Evolutionary conservation across 2,888 invertebrate genomes (phyloP).

Genomic region (Brachyptera risi): DNA sequence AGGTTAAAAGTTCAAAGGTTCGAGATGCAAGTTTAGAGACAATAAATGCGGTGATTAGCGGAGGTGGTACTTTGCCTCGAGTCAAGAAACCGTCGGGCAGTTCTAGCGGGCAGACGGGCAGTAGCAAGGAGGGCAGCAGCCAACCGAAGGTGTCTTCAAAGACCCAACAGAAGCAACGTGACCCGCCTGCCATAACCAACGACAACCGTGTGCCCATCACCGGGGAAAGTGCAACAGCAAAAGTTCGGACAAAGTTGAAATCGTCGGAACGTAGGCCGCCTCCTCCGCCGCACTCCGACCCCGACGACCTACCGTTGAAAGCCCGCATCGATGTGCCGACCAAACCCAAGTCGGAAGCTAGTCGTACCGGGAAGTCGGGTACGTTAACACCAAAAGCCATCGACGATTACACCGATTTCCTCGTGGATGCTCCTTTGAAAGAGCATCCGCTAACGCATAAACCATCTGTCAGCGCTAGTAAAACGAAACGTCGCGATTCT

Average conservation of each 20-base stretch:
- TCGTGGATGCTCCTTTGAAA: background rate
- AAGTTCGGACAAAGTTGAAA: conserved; percentile 26
- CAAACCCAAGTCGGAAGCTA: background rate
- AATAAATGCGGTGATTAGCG: conserved; percentile 1
- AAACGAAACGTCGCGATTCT: conserved; percentile 54
- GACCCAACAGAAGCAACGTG: background rate
- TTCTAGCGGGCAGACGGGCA: background rate
- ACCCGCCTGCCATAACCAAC: too few species aligned
- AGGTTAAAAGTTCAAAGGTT: conserved; percentile 27
- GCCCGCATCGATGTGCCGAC: background rate
- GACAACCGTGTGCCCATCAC: background rate
- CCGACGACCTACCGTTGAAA: conserved; percentile 37
- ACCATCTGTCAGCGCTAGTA: conserved; percentile 37
- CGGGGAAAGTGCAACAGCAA: conserved; percentile 18
- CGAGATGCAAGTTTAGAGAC: conserved; percentile 25
- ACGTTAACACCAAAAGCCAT: conserved; percentile 22
- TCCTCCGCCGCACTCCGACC: conserved; percentile 27
- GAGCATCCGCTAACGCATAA: too few species aligned
- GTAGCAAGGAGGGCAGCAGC: too few species aligned
- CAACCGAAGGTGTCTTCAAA: background rate
- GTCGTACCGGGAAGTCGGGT: conserved; percentile 21
- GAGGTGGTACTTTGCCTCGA: background rate
- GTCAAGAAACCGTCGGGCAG: conserved; percentile 23
- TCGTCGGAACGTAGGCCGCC: conserved; percentile 20
- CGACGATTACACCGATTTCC: conserved; percentile 7